Evolutionary conservation across 2,888 invertebrate species (phyloP).

Genomic region (Tuta absoluta): DNA sequence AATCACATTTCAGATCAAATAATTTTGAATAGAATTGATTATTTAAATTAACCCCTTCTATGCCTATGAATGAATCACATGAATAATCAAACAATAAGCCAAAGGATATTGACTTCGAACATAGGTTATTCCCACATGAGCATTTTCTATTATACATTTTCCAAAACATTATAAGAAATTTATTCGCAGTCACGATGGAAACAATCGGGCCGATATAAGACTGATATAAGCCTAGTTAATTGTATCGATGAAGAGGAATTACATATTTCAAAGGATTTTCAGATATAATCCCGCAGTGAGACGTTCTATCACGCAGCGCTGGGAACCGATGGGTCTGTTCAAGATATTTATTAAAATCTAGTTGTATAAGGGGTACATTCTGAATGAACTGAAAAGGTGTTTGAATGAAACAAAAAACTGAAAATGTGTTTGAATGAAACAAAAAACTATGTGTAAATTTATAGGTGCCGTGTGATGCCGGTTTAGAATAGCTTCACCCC

Average conservation of each 20-base stretch:
- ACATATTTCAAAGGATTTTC: slow-evolving; percentile 23
- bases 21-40: too few species aligned
- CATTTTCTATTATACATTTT: background rate
- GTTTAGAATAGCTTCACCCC: too few species aligned
- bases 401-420: too few species aligned
- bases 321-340: background rate
- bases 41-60: background rate
- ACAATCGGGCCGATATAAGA: slow-evolving; percentile 16
- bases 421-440: too few species aligned
- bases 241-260: slow-evolving; percentile 21
- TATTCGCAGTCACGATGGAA: slow-evolving; percentile 20
- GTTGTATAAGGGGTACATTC: background rate
- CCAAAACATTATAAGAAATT: slow-evolving; percentile 8
- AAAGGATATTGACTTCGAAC: background rate
- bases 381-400: too few species aligned
- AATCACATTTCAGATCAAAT: background rate
- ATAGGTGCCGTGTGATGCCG: too few species aligned
- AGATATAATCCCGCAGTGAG: slow-evolving; percentile 11
- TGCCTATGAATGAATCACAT: background rate
- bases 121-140: background rate
- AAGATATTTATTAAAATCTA: background rate
- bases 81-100: background rate
- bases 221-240: slow-evolving; percentile 23
- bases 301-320: slow-evolving; percentile 21
- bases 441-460: too few species aligned